These are phyloP conservation scores for Eumacrocentrus americanus DNA, from an alignment of 2,888 invertebrate species.

Conservation along the genomic window DNA sequence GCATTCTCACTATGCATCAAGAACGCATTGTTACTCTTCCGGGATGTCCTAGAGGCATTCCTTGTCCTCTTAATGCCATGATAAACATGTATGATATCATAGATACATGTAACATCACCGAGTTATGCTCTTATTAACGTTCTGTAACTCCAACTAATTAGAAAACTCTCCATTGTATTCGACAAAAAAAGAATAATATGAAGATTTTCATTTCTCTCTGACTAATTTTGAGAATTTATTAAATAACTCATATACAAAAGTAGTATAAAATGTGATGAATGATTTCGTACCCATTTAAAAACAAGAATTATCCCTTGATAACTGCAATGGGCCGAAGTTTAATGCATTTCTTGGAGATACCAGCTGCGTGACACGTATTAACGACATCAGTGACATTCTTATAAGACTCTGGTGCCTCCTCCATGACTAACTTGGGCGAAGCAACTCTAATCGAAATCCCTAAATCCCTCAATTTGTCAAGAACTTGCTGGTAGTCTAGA, in stretches of 20 bases:
- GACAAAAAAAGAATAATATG: background rate
- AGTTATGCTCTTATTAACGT: too few relatives aligned
- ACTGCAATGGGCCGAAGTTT: constrained; percentile 98
- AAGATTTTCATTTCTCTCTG: background rate
- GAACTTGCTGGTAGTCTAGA: constrained; percentile 89
- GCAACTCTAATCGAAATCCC: constrained; percentile 97
- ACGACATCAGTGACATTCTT: constrained; percentile 99
- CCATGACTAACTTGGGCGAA: constrained; percentile 99
- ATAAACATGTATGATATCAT: too few relatives aligned
- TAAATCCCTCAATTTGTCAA: constrained; percentile 79
- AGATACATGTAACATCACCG: too few relatives aligned
- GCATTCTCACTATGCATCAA: constrained; percentile 23
- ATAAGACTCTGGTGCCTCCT: constrained; percentile 99
- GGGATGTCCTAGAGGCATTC: constrained; percentile 12
- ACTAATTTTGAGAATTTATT: background rate
- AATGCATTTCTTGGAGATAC: constrained; percentile 95
- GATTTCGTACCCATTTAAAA: background rate
- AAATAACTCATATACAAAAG: background rate
- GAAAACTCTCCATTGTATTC: background rate
- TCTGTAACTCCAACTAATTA: too few relatives aligned
- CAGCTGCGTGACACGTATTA: constrained; percentile 96
- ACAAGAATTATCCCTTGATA: constrained; percentile 83
- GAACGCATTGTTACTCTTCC: constrained; percentile 3
- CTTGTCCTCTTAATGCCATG: constrained; percentile 1
- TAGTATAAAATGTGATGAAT: background rate